Base-by-base conservation (phyloP, 1,140 invertebrate genomes). In the Conopomorpha cramerella region DNA sequence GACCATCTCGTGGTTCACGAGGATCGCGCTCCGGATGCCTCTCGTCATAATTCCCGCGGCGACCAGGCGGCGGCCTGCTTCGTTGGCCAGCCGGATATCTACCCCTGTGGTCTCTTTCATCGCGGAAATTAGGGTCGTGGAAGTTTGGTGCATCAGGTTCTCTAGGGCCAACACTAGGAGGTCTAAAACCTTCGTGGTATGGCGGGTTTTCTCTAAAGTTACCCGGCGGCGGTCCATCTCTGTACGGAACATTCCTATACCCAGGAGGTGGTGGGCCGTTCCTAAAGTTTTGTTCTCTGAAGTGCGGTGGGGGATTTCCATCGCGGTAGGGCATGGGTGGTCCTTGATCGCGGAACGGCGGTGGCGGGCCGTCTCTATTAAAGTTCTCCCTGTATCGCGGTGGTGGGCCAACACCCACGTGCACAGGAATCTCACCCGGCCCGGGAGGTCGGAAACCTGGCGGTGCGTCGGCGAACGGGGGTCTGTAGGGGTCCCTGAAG, bases 121-220 rank as follows among this genome's bases (percentile, higher is more conserved):
- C n/a, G 19, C 19, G 19, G 19, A 23, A 23, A 10, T 10, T 10
- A 10, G 19, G 19, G 16, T 74, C 71, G n/a, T 67, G 48, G 41
- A 62, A 77, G 7, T 12, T 23, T 12, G 41, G 35, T n/a, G n/a
- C n/a, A n/a, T n/a, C n/a, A n/a, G n/a, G n/a, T n/a, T n/a, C n/a
- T n/a, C n/a, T n/a, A 37, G 46, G 55, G 23, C 54, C 51, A n/a
- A 76, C 74, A 33, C 72, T 62, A 34, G 58, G 73, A 12, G 65
- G 50, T 41, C 46, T 40, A 2, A 8, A 12, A 28, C n/a, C 10
- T 8, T 34, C 16, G 42, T 62, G 66, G 32, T 64, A 53, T 36
- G 53, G 67, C 11, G 59, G 48, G 33, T 45, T 54, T 34, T 79
- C 77, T 34, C 77, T 56, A 43, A 70, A 79, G n/a, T n/a, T n/a